phyloP scores from a whole-genome alignment of 2,888 invertebrate species.

The Macrophya annulata region DNA sequence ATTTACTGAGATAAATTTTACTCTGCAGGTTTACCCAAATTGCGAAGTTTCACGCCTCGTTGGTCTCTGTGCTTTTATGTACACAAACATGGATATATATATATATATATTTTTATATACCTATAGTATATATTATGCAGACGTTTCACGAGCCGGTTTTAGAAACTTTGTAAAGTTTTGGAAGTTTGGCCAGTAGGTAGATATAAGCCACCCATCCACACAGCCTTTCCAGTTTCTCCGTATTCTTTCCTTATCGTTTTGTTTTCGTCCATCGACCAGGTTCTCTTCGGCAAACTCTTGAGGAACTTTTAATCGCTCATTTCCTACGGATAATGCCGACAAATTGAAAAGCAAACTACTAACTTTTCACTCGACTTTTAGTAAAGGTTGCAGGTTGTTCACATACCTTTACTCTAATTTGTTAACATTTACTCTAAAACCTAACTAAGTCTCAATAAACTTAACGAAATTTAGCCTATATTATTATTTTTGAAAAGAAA shows the following conservation, averaged over 20 bases:
- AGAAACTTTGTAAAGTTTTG: slow-evolving; percentile 13
- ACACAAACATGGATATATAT: not conserved
- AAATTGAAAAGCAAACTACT: slow-evolving; percentile 52
- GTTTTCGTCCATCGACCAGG: slow-evolving; percentile 18
- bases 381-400: not conserved
- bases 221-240: slow-evolving; percentile 1
- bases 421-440: not conserved
- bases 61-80: not conserved
- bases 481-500: not conserved
- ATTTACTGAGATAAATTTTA: not conserved
- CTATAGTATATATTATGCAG: not conserved
- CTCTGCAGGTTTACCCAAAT: slow-evolving; percentile 6
- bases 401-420: not conserved
- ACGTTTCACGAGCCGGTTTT: not conserved
- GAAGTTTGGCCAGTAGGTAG: slow-evolving; percentile 8
- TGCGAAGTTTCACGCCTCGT: slow-evolving; percentile 30
- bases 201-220: not conserved
- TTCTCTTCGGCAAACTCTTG: not conserved
- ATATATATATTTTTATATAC: not conserved
- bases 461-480: not conserved
- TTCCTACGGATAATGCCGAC: slow-evolving; percentile 65
- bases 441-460: not conserved
- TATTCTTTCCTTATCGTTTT: slow-evolving; percentile 41
- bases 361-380: slow-evolving; percentile 45
- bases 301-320: slow-evolving; percentile 67